These are phyloP conservation scores for Labeo calbasu DNA, from an alignment of 2,797 vertebrate species.

Conservation along the genomic window DNA sequence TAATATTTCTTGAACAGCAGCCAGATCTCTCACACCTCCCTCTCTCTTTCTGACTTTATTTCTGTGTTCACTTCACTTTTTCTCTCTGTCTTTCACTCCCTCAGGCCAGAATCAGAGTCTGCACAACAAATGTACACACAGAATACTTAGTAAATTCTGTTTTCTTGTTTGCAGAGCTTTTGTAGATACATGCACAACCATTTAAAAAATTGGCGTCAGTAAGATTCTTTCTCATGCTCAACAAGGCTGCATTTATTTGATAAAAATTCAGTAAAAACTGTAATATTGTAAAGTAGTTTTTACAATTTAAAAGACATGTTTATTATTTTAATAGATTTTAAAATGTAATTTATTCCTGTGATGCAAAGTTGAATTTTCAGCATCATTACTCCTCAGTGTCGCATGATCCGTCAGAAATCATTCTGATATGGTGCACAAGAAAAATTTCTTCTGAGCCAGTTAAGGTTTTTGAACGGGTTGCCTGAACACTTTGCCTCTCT, in stretches of 20 bases:
- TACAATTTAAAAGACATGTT: not conserved
- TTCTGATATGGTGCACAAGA: not conserved
- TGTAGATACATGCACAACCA: not conserved
- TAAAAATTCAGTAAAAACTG: not conserved
- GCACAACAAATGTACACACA: not conserved
- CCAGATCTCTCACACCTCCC: slow-evolving; percentile 13
- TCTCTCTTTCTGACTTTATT: not conserved
- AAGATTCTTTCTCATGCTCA: not conserved
- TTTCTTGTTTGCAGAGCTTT: not conserved
- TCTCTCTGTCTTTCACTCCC: not conserved
- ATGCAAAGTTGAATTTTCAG: not conserved
- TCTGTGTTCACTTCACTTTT: not conserved
- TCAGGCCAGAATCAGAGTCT: not conserved
- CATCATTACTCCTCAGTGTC: not conserved
- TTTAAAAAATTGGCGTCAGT: not conserved
- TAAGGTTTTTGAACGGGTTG: not conserved
- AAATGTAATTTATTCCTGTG: not conserved
- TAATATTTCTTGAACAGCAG: slow-evolving; percentile 17
- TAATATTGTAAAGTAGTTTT: not conserved
- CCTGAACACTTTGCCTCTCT: not conserved
- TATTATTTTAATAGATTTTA: not conserved
- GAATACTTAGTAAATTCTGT: not conserved
- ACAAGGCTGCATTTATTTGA: not conserved
- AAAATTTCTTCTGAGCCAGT: not conserved
- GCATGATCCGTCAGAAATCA: not conserved